Evolutionary conservation across 2,113 vertebrate genomes (phyloP).

Genomic region (Rafetus swinhoei): DNA sequence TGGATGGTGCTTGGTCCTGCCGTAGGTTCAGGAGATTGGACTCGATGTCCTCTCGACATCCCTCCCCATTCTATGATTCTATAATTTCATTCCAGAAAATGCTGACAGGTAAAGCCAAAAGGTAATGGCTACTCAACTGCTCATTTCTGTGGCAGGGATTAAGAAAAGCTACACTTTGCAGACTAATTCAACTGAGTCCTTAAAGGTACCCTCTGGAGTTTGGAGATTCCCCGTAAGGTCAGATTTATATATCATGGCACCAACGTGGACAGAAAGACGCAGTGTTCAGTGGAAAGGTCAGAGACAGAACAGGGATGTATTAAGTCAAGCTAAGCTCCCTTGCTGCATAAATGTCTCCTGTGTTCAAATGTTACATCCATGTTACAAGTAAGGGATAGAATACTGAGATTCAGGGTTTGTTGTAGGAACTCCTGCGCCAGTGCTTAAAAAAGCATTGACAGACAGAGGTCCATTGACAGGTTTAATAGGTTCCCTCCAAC

Average conservation of each 20-base stretch:
- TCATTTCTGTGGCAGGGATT: neutral
- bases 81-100: neutral
- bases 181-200: neutral
- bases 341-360: neutral
- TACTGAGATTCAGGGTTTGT: fast-evolving
- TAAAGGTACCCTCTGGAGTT: neutral
- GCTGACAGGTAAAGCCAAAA: neutral
- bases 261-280: neutral
- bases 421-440: fast-evolving
- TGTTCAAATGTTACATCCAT: neutral
- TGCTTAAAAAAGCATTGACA: neutral
- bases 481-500: neutral
- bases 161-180: neutral
- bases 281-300: neutral
- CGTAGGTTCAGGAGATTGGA: too few species aligned
- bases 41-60: too few species aligned
- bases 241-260: neutral
- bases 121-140: neutral
- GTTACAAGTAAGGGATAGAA: neutral
- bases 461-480: neutral
- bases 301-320: neutral
- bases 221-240: neutral
- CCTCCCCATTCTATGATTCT: too few species aligned
- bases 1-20: too few species aligned
- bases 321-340: neutral